A percentile compares a stretch with the other conserved stretches of the same genome.
Conservation (phyloP, 23 tunicate species). For the Styela clava region DNA sequence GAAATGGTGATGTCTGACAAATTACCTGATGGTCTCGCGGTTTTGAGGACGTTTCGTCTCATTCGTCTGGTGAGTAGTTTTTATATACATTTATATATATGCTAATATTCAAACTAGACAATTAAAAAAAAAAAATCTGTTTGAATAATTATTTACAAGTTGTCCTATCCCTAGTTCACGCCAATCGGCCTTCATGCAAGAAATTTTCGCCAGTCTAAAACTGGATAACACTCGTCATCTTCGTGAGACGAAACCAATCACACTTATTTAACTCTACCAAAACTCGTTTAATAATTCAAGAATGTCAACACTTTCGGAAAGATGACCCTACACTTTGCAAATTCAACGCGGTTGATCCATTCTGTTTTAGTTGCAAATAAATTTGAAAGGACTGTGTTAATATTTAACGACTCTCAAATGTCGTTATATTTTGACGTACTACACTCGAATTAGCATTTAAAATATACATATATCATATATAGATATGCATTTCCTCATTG, state of each 20-base stretch:
- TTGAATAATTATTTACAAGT: too few relatives aligned
- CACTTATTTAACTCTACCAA: neutral
- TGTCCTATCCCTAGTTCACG: too few relatives aligned
- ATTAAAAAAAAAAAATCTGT: too few relatives aligned
- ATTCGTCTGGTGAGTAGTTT: constrained; percentile 59
- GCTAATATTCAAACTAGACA: too few relatives aligned
- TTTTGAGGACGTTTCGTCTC: constrained; percentile 70
- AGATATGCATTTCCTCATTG: too few relatives aligned
- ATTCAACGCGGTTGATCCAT: neutral
- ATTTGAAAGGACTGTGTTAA: neutral
- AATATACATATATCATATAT: too few relatives aligned
- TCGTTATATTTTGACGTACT: neutral
- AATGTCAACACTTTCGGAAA: neutral
- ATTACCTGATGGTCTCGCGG: constrained; percentile 66
- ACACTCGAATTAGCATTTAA: too few relatives aligned
- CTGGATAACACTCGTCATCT: neutral
- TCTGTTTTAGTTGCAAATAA: neutral
- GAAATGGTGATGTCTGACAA: constrained; percentile 59
- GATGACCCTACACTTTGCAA: neutral
- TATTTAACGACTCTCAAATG: neutral
- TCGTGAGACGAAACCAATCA: neutral
- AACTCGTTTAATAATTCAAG: neutral
- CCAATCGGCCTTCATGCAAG: too few relatives aligned
- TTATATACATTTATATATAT: neutral
- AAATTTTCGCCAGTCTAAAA: neutral